phyloP scores from a whole-genome alignment of 2,113 vertebrate genomes.

The Dolichallabes microphthalmus region DNA sequence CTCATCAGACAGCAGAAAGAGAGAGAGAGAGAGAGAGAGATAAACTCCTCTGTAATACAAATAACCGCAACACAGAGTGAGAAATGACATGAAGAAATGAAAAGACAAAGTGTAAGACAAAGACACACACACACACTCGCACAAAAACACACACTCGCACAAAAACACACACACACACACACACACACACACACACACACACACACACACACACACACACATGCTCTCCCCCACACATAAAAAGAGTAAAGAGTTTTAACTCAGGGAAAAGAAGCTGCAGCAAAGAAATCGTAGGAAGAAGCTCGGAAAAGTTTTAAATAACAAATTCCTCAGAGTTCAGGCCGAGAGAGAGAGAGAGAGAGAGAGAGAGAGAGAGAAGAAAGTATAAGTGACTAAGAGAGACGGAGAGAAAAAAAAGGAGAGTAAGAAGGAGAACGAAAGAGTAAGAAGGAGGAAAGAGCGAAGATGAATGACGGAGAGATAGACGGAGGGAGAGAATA shows the following conservation, averaged over 20 bases:
- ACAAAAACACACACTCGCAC: not conserved
- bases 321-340: slow-evolving; percentile 19
- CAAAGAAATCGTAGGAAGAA: slow-evolving; percentile 26
- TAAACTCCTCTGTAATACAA: not conserved
- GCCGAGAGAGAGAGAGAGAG: not conserved
- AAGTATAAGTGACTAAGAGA: rapidly evolving
- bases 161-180: not conserved
- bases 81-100: slow-evolving; percentile 5
- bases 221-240: not conserved
- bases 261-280: slow-evolving; percentile 21
- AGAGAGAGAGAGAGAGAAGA: not conserved
- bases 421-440: not conserved
- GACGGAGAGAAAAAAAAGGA: not conserved
- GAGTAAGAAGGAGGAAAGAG: not conserved
- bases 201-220: not conserved
- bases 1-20: not conserved
- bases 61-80: not conserved
- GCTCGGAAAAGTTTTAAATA: not conserved
- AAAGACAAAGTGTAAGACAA: not conserved
- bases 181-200: not conserved
- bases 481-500: not conserved
- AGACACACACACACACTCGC: not conserved
- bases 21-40: not conserved
- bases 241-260: not conserved
- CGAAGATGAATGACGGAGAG: not conserved